Conservation (phyloP, 2,113 vertebrate genomes). For the Cyanocitta stelleri region DNA sequence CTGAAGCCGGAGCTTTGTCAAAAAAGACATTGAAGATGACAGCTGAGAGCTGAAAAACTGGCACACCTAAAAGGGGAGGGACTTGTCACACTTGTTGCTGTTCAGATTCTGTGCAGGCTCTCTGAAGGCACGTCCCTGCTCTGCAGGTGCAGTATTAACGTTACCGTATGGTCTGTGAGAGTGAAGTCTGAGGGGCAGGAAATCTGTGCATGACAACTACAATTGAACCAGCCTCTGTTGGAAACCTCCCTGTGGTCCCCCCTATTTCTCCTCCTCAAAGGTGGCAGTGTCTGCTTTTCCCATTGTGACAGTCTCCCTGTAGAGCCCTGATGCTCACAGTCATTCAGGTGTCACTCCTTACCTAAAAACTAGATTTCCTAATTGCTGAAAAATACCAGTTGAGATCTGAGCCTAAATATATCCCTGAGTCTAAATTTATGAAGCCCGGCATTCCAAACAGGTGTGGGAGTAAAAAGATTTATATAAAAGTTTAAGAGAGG, state of each 20-base stretch:
- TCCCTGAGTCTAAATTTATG: no score
- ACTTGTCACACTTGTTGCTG: not conserved
- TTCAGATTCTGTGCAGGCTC: not conserved
- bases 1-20: not conserved
- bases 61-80: not conserved
- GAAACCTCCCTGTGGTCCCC: not conserved
- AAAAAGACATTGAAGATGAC: not conserved
- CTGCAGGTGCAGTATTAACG: rapidly evolving
- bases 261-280: not conserved
- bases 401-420: not conserved
- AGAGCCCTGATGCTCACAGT: not conserved
- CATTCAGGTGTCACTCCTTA: not conserved
- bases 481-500: not conserved
- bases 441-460: not conserved
- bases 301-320: rapidly evolving
- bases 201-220: not conserved
- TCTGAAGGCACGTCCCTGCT: not conserved
- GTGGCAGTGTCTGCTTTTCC: not conserved
- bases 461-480: not conserved
- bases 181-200: not conserved
- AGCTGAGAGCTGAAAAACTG: not conserved
- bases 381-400: not conserved
- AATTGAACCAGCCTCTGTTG: not conserved
- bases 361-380: not conserved
- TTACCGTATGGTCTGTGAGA: not conserved